Percentiles rank a stretch among this genome's conserved stretches.
Evolutionary conservation across 2,113 vertebrate genomes (phyloP).

Genomic region (Pygoscelis adeliae): DNA sequence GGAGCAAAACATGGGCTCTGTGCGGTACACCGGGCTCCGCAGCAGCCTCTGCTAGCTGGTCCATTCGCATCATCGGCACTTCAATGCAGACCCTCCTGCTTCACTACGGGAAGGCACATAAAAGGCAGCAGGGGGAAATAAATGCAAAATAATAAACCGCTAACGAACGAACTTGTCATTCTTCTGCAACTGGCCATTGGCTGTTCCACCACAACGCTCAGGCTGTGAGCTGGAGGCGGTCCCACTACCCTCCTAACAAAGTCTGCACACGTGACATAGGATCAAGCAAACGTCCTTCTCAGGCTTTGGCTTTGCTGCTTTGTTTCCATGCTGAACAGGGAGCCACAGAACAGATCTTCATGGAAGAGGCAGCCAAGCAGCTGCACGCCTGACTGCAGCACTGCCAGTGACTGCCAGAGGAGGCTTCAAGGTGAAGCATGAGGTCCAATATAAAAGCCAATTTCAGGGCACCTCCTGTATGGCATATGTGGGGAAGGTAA

Average conservation of each 20-base stretch:
- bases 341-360: neutral
- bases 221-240: neutral
- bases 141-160: neutral
- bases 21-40: neutral
- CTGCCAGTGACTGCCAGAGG: accelerated
- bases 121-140: neutral
- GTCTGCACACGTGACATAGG: neutral
- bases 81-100: neutral
- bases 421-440: neutral
- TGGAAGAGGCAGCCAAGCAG: neutral
- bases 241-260: neutral
- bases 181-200: neutral
- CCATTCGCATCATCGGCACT: accelerated
- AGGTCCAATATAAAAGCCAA: neutral
- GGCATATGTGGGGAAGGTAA: neutral
- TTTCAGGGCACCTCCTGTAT: neutral
- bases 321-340: neutral
- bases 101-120: neutral
- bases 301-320: neutral
- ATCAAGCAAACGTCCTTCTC: neutral
- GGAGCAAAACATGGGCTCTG: neutral
- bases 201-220: accelerated
- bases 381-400: neutral
- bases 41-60: too few relatives aligned
- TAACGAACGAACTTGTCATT: accelerated